These are phyloP conservation scores for Sympetrum striolatum DNA, from an alignment of 2,888 invertebrate species.

Conservation along the genomic window DNA sequence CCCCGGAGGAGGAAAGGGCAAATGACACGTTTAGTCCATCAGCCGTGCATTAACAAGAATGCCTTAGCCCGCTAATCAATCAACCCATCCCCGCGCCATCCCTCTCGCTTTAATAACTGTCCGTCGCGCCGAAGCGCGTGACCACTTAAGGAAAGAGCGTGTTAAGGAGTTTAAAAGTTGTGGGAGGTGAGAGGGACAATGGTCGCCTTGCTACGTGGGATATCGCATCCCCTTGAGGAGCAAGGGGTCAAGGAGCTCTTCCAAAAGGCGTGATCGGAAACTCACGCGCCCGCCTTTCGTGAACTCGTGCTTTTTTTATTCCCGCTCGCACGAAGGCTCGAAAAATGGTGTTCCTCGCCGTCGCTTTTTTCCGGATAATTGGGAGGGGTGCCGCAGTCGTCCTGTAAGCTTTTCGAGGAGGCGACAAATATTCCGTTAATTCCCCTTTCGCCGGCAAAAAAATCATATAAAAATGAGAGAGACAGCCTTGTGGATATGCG, in stretches of 20 bases:
- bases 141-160: slow-evolving; percentile 28
- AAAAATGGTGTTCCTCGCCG: neutral
- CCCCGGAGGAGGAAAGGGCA: neutral
- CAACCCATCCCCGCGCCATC: neutral
- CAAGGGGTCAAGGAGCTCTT: slow-evolving; percentile 11
- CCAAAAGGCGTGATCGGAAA: slow-evolving; percentile 14
- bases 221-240: slow-evolving; percentile 1
- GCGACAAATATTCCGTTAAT: slow-evolving; percentile 38
- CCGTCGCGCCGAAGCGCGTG: neutral
- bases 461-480: neutral
- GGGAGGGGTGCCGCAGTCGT: neutral
- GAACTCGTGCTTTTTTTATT: neutral
- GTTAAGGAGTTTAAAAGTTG: neutral
- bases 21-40: slow-evolving; percentile 41
- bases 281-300: neutral
- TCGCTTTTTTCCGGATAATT: neutral
- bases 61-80: slow-evolving; percentile 14
- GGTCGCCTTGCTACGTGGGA: slow-evolving; percentile 13
- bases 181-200: neutral
- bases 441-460: neutral
- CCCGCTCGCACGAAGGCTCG: neutral
- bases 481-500: neutral
- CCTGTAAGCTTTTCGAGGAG: neutral
- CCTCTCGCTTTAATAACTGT: slow-evolving; percentile 13
- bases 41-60: slow-evolving; percentile 30